A percentile compares a stretch with the other conserved stretches of the same genome.
Conservation (phyloP, 1,140 invertebrate species). For the Rhyzopertha dominica region DNA sequence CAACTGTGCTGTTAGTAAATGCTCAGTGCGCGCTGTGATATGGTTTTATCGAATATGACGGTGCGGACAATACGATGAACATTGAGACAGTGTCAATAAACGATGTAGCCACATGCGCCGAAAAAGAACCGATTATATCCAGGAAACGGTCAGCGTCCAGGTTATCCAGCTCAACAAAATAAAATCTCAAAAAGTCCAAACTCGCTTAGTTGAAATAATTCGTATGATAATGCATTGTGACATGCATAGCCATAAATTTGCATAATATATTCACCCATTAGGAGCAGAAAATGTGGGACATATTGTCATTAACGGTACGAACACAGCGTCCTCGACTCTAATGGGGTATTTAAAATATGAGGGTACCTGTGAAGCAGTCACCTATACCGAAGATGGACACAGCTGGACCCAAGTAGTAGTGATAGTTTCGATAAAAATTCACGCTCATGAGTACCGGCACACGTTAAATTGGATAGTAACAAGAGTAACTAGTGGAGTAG, state of each 20-base stretch:
- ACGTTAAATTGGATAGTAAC: too few relatives aligned
- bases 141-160: background rate
- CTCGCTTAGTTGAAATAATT: conserved; percentile 15
- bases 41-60: too few relatives aligned
- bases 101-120: conserved; percentile 6
- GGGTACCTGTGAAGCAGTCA: conserved; percentile 6
- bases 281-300: conserved; percentile 2
- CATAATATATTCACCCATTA: conserved; percentile 1
- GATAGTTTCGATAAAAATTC: conserved; percentile 8
- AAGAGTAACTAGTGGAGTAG: too few relatives aligned
- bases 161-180: conserved; percentile 2
- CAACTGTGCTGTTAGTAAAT: too few relatives aligned
- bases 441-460: conserved; percentile 4
- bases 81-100: too few relatives aligned
- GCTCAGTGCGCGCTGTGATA: too few relatives aligned
- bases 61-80: too few relatives aligned
- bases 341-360: background rate
- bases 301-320: conserved; percentile 6
- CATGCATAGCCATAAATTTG: conserved; percentile 18
- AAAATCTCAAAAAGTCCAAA: conserved; percentile 6
- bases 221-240: conserved; percentile 16
- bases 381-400: conserved; percentile 8
- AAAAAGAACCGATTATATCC: background rate
- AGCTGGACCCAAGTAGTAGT: conserved; percentile 14
- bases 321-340: conserved; percentile 3